Evolutionary conservation across 1,140 invertebrate species (phyloP).

Genomic region (Ditylenchus dipsaci): DNA sequence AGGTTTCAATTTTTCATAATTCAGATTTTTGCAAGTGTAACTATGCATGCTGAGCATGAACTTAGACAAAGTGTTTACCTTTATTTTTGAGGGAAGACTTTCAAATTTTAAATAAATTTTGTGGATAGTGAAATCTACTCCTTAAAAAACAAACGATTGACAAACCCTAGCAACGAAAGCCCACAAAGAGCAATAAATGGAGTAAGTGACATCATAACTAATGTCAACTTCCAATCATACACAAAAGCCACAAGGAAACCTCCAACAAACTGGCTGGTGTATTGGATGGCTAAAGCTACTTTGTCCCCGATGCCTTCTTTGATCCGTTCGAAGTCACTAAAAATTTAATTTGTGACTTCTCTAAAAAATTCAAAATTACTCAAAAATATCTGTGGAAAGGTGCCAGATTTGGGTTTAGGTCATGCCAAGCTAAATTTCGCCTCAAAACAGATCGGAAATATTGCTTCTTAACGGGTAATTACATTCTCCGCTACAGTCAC

Average conservation of each 20-base stretch:
- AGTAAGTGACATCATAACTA: constrained; percentile 39
- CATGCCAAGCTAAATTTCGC: constrained; percentile 87
- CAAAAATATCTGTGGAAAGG: constrained; percentile 80
- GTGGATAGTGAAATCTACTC: too few species aligned
- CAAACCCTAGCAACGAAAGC: constrained; percentile 30
- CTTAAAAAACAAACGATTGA: neutral
- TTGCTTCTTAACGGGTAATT: constrained; percentile 68
- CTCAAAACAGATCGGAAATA: constrained; percentile 73
- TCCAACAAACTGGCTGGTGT: constrained; percentile 40
- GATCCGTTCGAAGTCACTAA: constrained; percentile 77
- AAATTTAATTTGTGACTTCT: too few species aligned
- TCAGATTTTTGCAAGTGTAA: too few species aligned
- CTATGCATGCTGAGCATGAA: too few species aligned
- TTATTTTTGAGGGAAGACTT: too few species aligned
- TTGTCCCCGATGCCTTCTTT: constrained; percentile 85
- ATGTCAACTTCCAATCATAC: constrained; percentile 49
- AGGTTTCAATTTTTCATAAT: too few species aligned
- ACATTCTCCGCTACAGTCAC: constrained; percentile 62
- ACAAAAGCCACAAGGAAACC: constrained; percentile 48
- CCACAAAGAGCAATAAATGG: constrained; percentile 37
- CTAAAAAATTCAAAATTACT: constrained; percentile 68
- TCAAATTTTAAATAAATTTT: too few species aligned
- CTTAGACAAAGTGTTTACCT: too few species aligned
- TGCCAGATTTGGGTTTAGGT: constrained; percentile 74
- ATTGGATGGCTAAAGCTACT: constrained; percentile 71